phyloP scores from a whole-genome alignment of 2,888 invertebrate species.

The Limnephilus marmoratus region DNA sequence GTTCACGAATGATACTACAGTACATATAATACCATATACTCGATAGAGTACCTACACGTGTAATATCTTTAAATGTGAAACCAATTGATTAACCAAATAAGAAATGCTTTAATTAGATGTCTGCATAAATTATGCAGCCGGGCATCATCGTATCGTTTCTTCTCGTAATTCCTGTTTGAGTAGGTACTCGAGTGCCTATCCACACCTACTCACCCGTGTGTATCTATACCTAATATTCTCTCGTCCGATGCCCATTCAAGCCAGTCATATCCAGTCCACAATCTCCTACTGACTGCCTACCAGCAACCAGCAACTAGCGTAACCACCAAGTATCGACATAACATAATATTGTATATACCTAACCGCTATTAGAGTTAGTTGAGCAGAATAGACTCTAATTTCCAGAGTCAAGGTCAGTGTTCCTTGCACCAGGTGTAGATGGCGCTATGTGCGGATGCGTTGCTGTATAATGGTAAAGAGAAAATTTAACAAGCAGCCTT shows the following conservation, averaged over 20 bases:
- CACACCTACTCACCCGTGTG: neutral
- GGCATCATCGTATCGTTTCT: neutral
- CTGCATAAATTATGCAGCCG: neutral
- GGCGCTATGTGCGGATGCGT: neutral
- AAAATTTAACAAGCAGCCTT: neutral
- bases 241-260: neutral
- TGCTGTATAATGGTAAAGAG: neutral
- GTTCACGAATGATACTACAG: neutral
- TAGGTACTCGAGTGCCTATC: neutral
- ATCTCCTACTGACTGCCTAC: neutral
- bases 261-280: neutral
- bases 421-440: neutral
- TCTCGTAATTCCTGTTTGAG: conserved; percentile 29
- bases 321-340: neutral
- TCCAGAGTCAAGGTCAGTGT: neutral
- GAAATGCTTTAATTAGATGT: neutral
- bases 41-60: neutral
- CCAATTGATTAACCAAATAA: neutral
- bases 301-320: neutral
- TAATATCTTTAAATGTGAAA: neutral
- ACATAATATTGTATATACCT: neutral
- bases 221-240: neutral
- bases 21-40: too few species aligned
- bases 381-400: neutral
- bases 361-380: neutral